These are phyloP conservation scores for Burhinus oedicnemus DNA, from an alignment of 2,113 vertebrate genomes.

Conservation along the genomic window DNA sequence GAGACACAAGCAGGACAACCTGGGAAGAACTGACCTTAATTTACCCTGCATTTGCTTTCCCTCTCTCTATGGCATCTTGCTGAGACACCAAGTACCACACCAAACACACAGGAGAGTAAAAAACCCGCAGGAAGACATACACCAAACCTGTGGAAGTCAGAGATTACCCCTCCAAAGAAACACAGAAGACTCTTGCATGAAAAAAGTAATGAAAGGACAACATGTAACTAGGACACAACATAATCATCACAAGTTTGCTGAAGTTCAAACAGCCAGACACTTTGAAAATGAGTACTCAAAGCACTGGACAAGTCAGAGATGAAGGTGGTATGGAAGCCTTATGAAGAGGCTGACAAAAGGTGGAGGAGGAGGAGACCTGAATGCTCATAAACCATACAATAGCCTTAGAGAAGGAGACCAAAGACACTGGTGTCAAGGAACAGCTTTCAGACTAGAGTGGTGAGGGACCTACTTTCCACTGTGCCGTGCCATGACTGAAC, in stretches of 20 bases:
- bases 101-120: neutral
- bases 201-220: neutral
- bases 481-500: neutral
- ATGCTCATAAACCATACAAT: neutral
- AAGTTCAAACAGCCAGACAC: neutral
- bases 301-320: neutral
- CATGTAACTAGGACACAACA: neutral
- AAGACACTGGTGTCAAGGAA: neutral
- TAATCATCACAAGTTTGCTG: fast-evolving
- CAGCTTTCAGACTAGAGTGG: neutral
- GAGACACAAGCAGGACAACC: neutral
- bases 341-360: fast-evolving
- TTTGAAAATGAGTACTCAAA: neutral
- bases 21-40: neutral
- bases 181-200: neutral
- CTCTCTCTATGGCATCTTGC: neutral
- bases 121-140: neutral
- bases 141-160: neutral
- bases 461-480: neutral
- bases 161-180: neutral
- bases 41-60: neutral
- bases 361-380: neutral
- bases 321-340: neutral
- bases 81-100: neutral
- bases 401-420: neutral